Conservation (phyloP, 2,113 vertebrate genomes). For the Microcebus griseorufus region DNA sequence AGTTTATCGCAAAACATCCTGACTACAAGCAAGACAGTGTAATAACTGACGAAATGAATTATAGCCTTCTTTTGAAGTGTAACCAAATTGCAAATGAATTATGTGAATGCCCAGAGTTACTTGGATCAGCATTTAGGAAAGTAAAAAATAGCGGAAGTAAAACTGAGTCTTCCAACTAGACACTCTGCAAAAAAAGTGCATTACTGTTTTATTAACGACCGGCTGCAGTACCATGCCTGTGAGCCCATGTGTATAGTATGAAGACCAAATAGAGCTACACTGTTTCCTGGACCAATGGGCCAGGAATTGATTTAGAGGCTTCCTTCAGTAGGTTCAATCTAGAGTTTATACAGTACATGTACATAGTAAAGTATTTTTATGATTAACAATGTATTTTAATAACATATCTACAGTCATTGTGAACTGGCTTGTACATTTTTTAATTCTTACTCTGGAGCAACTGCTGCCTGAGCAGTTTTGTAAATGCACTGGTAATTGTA, state of each 20-base stretch:
- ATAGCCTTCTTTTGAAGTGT: conserved; percentile 93
- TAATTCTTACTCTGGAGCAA: conserved; percentile 84
- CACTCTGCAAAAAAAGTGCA: not conserved
- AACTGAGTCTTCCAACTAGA: conserved; percentile 68
- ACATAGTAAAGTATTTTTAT: conserved; percentile 97
- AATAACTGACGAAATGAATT: conserved; percentile 96
- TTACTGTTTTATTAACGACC: conserved; percentile 23
- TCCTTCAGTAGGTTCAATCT: conserved; percentile 78
- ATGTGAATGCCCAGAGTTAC: conserved; percentile 92
- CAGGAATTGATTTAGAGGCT: conserved; percentile 75
- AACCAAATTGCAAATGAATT: conserved; percentile 92
- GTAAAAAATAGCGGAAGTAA: conserved; percentile 85
- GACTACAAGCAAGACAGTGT: conserved; percentile 97
- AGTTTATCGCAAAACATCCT: conserved; percentile 93
- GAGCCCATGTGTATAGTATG: conserved; percentile 74
- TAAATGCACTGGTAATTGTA: conserved; percentile 83
- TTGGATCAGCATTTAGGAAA: conserved; percentile 91
- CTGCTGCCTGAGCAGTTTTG: conserved; percentile 76
- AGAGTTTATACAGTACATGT: conserved; percentile 90
- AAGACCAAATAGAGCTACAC: conserved; percentile 86
- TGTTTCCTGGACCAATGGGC: conserved; percentile 80
- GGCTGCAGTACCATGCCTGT: conserved; percentile 64
- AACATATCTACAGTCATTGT: conserved; percentile 87
- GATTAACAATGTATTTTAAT: conserved; percentile 96
- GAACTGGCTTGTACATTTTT: conserved; percentile 86